Percentiles rank a stretch among this genome's conserved stretches.
These are phyloP conservation scores for Cephus rjabovi DNA, from an alignment of 2,888 invertebrate species.

Conservation along the genomic window DNA sequence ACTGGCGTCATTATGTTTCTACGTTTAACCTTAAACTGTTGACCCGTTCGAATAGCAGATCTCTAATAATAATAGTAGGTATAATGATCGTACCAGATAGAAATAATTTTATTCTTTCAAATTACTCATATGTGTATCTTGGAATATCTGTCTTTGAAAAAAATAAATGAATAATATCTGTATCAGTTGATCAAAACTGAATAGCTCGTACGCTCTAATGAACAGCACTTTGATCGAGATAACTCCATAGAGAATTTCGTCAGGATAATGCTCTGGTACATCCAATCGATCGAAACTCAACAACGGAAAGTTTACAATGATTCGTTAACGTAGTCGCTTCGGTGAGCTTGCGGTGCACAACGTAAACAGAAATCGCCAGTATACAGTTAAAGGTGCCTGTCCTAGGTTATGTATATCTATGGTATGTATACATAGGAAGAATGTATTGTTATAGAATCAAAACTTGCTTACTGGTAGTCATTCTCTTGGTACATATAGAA, in stretches of 20 bases:
- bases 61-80: not conserved
- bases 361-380: not conserved
- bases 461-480: not conserved
- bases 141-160: not conserved
- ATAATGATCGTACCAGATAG: not conserved
- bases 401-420: not conserved
- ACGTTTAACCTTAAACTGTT: not conserved
- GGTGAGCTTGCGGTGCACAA: not conserved
- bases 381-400: not conserved
- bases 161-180: not conserved
- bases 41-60: not conserved
- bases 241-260: not conserved
- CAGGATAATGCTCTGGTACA: not conserved
- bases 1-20: not conserved
- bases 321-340: not conserved
- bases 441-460: not conserved
- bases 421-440: not conserved
- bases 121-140: not conserved
- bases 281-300: not conserved
- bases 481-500: not conserved
- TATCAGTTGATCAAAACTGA: not conserved
- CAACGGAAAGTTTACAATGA: not conserved
- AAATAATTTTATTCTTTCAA: not conserved
- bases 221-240: not conserved
- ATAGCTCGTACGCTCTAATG: not conserved